These are phyloP conservation scores for Microdon myrmicae DNA, from an alignment of 2,888 invertebrate species.

Conservation along the genomic window DNA sequence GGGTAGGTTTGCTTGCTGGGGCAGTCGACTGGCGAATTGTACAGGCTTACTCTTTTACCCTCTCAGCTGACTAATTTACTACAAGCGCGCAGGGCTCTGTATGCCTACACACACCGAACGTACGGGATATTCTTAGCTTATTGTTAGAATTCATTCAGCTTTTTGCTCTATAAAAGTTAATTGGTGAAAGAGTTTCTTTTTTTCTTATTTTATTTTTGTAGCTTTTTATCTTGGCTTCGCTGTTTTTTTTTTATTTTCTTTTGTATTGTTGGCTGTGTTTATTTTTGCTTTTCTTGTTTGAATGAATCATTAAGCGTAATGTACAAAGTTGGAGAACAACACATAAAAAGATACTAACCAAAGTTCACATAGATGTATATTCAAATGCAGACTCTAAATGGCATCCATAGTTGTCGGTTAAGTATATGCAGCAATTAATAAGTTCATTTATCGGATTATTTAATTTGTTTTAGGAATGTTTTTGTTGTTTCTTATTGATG, in stretches of 20 bases:
- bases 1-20: too few relatives aligned
- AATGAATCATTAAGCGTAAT: too few relatives aligned
- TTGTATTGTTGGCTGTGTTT: constrained; percentile 10
- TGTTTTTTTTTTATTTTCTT: constrained; percentile 6
- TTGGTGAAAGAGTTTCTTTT: constrained; percentile 32
- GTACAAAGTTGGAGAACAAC: too few relatives aligned
- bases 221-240: constrained; percentile 2
- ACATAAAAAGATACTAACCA: too few relatives aligned
- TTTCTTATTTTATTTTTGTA: constrained; percentile 10
- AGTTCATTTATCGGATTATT: too few relatives aligned
- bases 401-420: too few relatives aligned
- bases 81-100: neutral
- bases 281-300: neutral
- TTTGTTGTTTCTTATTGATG: too few relatives aligned
- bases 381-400: too few relatives aligned
- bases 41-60: constrained; percentile 45
- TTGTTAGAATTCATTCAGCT: constrained; percentile 52
- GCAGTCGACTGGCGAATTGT: too few relatives aligned
- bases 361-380: too few relatives aligned
- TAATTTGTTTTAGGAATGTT: too few relatives aligned
- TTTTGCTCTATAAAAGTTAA: constrained; percentile 51
- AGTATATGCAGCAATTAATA: too few relatives aligned
- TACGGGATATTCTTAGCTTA: constrained; percentile 33
- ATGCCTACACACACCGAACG: constrained; percentile 12
- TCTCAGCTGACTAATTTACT: constrained; percentile 10